Conservation (phyloP, 64 coral and sea anemone species). For the Anthopleura sola region DNA sequence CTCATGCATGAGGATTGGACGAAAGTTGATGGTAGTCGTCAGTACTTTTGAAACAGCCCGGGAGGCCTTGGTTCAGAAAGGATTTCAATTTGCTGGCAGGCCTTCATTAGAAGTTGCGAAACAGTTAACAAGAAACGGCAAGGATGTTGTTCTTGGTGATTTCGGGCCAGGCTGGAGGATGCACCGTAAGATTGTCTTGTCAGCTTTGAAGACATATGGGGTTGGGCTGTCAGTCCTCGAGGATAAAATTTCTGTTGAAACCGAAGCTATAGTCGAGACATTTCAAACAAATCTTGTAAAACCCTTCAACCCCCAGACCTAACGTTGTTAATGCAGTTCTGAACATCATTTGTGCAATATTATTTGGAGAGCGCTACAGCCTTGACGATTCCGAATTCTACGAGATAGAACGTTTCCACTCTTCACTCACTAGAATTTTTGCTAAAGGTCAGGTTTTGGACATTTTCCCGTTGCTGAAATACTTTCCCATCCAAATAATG, state of each 20-base stretch:
- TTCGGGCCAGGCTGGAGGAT: neutral
- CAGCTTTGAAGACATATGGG: neutral
- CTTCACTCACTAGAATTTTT: constrained; percentile 16
- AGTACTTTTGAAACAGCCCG: neutral
- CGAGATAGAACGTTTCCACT: constrained; percentile 20
- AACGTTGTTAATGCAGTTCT: constrained; percentile 20
- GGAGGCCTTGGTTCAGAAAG: neutral
- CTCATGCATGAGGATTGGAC: constrained; percentile 53
- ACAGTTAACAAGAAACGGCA: neutral
- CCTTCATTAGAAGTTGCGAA: neutral
- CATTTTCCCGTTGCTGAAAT: constrained; percentile 47
- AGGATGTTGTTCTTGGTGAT: neutral
- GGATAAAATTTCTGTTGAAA: neutral
- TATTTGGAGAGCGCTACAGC: constrained; percentile 42
- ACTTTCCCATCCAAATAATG: constrained; percentile 36
- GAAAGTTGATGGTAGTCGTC: constrained; percentile 39
- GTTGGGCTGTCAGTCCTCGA: neutral
- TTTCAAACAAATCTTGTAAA: neutral
- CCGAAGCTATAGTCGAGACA: neutral
- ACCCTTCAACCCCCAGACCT: constrained; percentile 27
- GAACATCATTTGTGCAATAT: constrained; percentile 46
- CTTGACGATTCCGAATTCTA: constrained; percentile 52
- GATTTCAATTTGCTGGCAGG: neutral
- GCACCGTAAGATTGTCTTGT: neutral
- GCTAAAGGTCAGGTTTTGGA: constrained; percentile 46